A percentile compares a stretch with the other conserved stretches of the same genome.
phyloP scores from a whole-genome alignment of 1,140 invertebrate genomes.

The Chrysopa pallens region DNA sequence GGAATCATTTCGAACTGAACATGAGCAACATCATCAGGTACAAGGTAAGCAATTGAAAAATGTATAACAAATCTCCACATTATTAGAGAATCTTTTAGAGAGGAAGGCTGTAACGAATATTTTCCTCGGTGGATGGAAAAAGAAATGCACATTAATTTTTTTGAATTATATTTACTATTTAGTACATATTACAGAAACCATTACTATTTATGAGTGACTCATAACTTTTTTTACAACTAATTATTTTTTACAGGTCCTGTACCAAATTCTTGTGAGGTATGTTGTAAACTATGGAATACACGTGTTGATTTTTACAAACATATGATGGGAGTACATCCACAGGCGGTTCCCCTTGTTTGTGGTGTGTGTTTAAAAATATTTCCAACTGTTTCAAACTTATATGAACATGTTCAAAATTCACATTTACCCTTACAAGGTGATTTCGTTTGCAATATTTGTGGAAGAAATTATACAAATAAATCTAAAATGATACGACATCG shows the following conservation, averaged over 20 bases:
- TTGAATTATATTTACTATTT: too few relatives aligned
- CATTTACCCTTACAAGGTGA: constrained; percentile 31
- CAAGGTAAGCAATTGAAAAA: constrained; percentile 19
- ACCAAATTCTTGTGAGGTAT: constrained; percentile 29
- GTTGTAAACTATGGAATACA: constrained; percentile 32
- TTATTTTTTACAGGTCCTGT: constrained; percentile 6
- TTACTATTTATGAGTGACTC: too few relatives aligned
- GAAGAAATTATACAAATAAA: constrained; percentile 31
- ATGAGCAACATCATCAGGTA: constrained; percentile 25
- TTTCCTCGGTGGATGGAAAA: too few relatives aligned
- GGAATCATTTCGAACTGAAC: constrained; percentile 25
- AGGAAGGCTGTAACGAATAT: too few relatives aligned
- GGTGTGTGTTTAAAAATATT: constrained; percentile 34
- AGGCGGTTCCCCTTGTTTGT: constrained; percentile 31
- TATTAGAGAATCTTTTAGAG: too few relatives aligned
- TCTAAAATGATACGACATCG: constrained; percentile 33
- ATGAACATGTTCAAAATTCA: constrained; percentile 24
- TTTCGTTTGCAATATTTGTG: constrained; percentile 33
- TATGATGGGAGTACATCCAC: constrained; percentile 33
- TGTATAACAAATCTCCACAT: too few relatives aligned
- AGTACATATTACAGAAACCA: background rate
- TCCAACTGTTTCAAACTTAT: constrained; percentile 24
- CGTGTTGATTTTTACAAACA: constrained; percentile 36
- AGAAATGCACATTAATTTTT: too few relatives aligned
- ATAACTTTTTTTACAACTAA: background rate